Evolutionary conservation across 2,888 invertebrate genomes (phyloP).

Genomic region (Cylloceria caligata): DNA sequence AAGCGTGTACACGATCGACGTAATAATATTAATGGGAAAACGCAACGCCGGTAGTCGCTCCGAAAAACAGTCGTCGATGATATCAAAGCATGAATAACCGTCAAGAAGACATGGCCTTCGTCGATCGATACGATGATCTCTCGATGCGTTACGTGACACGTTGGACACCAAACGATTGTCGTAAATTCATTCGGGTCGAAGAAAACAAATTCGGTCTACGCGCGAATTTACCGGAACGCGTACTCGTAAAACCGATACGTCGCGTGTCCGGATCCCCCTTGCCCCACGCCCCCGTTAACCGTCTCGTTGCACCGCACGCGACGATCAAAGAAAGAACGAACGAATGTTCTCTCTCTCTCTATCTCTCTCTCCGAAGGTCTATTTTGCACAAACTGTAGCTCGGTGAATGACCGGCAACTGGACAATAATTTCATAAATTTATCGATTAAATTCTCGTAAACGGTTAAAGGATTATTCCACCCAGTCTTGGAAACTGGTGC

Average conservation of each 20-base stretch:
- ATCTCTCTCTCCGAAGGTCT: background rate
- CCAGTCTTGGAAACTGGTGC: too few species aligned
- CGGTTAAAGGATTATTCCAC: too few species aligned
- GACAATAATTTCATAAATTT: background rate
- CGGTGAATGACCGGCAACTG: background rate
- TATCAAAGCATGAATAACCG: background rate
- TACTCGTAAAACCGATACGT: too few species aligned
- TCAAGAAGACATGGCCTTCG: background rate
- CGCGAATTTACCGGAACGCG: background rate
- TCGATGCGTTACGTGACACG: background rate
- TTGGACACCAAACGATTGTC: too few species aligned
- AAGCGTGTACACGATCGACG: background rate
- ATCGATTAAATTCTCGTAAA: too few species aligned
- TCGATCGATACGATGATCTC: conserved; percentile 11
- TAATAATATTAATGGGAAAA: conserved; percentile 20
- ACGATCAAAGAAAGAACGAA: background rate
- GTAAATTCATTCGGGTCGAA: background rate
- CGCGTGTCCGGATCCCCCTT: too few species aligned
- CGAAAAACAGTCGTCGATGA: background rate
- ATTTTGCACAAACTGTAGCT: background rate
- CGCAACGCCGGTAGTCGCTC: conserved; percentile 14
- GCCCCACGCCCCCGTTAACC: background rate
- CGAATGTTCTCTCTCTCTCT: too few species aligned
- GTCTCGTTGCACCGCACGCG: conserved; percentile 6
- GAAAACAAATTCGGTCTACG: background rate